Base-by-base conservation (phyloP, 2,797 vertebrate genomes). In the Pipistrellus pipistrellus region DNA sequence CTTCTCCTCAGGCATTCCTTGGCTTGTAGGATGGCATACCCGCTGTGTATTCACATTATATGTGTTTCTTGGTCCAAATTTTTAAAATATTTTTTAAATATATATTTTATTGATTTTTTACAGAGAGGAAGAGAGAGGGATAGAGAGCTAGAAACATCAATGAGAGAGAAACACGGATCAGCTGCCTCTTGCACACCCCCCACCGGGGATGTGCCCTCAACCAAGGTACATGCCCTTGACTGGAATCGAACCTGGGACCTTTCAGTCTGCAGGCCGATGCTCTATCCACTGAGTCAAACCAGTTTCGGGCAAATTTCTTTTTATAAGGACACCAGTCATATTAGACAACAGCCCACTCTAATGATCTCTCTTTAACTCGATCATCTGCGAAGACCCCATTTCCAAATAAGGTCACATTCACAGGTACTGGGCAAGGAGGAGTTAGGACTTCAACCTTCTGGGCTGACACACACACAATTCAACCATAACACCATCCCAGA, bases 331-430 rank as follows among this genome's bases (percentile, higher is more conserved):
- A 44, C 48, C 35, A 87, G 38, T 35, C 68, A 77, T 17, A 62
- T 13, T 51, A 32, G 32, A 30, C 48, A 88, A 95, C 18, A 30
- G 27, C 44, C 41, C 55, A 46, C 21, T 27, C 35, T 69, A 83
- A 68, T 38, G 87, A 64, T 23, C 48, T 55, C 48, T 53, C 66
- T 64, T 85, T 30, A 81, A 46, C 44, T 9, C 59, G 11, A 41
- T 69, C 66, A 82, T 13, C 51, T 66, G 14, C 71, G 53, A 64
- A 23, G 27, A 77, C 12, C 78, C 38, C 25, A 85, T 76, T 73
- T 95, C 75, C 73, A 78, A 51, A 71, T 48, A 85, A 21, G 8
- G 21, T 69, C 90, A 82, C 30, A 41, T 77, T 64, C 75, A 46
- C 17, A 83, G 53, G 32, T 73, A 59, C 32, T 78, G 12, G 46